These are phyloP conservation scores for Passer domesticus DNA, from an alignment of 2,113 vertebrate genomes.

Conservation along the genomic window DNA sequence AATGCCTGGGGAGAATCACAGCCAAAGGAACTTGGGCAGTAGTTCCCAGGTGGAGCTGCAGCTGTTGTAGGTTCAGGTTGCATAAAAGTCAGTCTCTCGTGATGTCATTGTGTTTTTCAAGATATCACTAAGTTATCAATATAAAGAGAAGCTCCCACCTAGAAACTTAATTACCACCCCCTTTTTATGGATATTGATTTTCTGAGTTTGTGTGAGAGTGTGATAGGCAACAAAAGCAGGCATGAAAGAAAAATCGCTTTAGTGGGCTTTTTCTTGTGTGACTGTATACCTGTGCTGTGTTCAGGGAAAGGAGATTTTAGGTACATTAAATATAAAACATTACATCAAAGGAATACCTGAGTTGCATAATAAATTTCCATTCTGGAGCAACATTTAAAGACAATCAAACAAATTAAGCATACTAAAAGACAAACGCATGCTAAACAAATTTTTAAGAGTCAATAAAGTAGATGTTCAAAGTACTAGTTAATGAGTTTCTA, in stretches of 20 bases:
- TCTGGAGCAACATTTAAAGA: neutral
- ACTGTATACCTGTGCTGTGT: neutral
- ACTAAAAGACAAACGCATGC: neutral
- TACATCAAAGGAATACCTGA: neutral
- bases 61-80: neutral
- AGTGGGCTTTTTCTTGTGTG: neutral
- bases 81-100: neutral
- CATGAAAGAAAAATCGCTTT: neutral
- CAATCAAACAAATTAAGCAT: neutral
- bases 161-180: neutral
- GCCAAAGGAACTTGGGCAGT: neutral
- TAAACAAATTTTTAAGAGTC: neutral
- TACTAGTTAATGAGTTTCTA: neutral
- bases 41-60: neutral
- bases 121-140: neutral
- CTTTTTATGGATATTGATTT: neutral
- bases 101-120: neutral
- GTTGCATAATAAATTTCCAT: neutral
- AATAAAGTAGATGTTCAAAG: neutral
- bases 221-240: neutral
- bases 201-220: neutral
- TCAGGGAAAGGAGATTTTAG: neutral
- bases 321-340: neutral
- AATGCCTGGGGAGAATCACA: neutral
- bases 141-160: neutral